A percentile compares a stretch with the other conserved stretches of the same genome.
These are phyloP conservation scores for Heliconius erato DNA, from an alignment of 2,888 invertebrate genomes.

Conservation along the genomic window DNA sequence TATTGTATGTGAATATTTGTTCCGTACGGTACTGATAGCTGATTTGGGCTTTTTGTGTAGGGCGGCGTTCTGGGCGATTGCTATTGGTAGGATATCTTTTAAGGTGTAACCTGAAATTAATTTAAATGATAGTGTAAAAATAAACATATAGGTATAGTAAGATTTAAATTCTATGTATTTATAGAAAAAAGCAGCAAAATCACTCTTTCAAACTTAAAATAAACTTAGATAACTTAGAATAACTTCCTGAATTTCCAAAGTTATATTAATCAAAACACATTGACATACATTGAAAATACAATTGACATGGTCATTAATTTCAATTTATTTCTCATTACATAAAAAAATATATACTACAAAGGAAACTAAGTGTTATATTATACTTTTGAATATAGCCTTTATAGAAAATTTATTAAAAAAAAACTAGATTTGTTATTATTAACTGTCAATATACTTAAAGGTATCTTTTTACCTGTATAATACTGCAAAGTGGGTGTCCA, in stretches of 20 bases:
- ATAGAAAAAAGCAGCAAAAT: not conserved
- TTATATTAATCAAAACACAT: too few species aligned
- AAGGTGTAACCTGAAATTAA: slow-evolving; percentile 89
- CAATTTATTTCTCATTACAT: too few species aligned
- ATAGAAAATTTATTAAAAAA: too few species aligned
- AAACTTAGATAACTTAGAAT: not conserved
- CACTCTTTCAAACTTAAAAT: not conserved
- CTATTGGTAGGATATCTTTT: slow-evolving; percentile 90
- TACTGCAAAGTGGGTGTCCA: slow-evolving; percentile 92
- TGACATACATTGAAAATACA: too few species aligned
- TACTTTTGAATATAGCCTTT: too few species aligned
- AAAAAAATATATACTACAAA: too few species aligned
- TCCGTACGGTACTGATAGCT: slow-evolving; percentile 93
- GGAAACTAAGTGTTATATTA: too few species aligned
- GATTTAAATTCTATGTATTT: not conserved
- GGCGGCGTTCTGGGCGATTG: slow-evolving; percentile 90
- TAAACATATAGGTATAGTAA: not conserved
- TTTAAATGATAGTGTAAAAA: not conserved
- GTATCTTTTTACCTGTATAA: slow-evolving; percentile 87
- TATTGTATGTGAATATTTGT: slow-evolving; percentile 97
- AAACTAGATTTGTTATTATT: too few species aligned
- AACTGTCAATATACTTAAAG: not conserved
- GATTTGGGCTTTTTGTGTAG: slow-evolving; percentile 92
- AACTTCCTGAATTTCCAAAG: too few species aligned
- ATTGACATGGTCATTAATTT: too few species aligned